Conservation (phyloP, 2,797 vertebrate species). For the Corythornis leucogaster region DNA sequence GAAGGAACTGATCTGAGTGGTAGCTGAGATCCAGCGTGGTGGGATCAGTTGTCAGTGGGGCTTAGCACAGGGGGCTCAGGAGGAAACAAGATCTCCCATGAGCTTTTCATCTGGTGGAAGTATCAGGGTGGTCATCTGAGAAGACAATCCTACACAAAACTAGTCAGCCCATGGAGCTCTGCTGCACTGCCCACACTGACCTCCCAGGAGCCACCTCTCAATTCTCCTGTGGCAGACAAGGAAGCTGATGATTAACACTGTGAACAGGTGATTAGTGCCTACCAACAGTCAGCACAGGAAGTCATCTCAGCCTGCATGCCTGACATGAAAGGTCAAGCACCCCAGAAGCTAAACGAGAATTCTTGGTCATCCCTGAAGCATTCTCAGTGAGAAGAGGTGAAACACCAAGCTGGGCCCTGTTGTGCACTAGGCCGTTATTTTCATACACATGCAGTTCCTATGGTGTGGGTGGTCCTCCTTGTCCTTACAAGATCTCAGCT, state of each 20-base stretch:
- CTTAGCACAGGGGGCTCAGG: not conserved
- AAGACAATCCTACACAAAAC: not conserved
- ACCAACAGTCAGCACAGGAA: not conserved
- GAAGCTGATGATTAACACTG: conserved; percentile 34
- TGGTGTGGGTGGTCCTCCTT: not conserved
- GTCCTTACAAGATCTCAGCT: not conserved
- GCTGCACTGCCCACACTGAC: rapidly evolving
- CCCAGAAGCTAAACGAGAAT: not conserved
- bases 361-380: not conserved
- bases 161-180: not conserved
- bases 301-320: not conserved
- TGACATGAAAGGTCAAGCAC: not conserved
- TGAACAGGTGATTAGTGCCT: not conserved
- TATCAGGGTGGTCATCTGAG: not conserved
- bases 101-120: not conserved
- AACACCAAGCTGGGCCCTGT: not conserved
- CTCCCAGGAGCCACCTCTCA: rapidly evolving
- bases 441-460: rapidly evolving
- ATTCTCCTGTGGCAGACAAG: not conserved
- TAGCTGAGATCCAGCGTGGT: not conserved
- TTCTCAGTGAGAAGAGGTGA: not conserved
- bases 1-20: not conserved
- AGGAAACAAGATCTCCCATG: conserved; percentile 6
- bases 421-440: not conserved
- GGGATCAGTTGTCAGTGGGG: not conserved